Evolutionary conservation across 1,140 invertebrate species (phyloP).

Genomic region (Trachymyrmex cornetzi): DNA sequence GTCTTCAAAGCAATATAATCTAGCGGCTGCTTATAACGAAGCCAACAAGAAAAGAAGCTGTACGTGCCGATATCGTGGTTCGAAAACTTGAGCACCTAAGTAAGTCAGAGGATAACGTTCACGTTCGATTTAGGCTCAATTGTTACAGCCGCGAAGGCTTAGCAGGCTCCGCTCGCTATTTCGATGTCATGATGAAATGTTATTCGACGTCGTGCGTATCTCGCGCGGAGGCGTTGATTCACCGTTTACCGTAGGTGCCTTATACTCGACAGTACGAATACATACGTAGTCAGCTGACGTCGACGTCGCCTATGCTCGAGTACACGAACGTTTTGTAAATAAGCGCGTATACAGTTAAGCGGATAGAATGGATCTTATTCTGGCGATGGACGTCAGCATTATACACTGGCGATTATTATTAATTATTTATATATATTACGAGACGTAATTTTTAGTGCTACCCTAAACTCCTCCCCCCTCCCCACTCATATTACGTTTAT

Average conservation of each 20-base stretch:
- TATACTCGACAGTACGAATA: constrained; percentile 48
- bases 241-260: constrained; percentile 66
- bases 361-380: constrained; percentile 39
- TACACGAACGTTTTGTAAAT: constrained; percentile 70
- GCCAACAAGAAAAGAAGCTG: background rate
- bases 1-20: background rate
- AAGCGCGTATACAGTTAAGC: constrained; percentile 41
- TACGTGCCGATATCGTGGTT: background rate
- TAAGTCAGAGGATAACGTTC: background rate
- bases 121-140: constrained; percentile 36
- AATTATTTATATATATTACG: constrained; percentile 70
- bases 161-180: constrained; percentile 5
- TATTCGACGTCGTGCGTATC: constrained; percentile 11
- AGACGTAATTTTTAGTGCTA: constrained; percentile 32
- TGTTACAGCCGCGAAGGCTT: background rate
- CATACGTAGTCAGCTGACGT: constrained; percentile 62
- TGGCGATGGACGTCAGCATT: constrained; percentile 45
- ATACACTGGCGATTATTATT: constrained; percentile 58
- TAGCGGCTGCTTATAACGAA: background rate
- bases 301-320: constrained; percentile 6
- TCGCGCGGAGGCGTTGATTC: constrained; percentile 55
- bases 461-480: background rate
- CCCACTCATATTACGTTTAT: constrained; percentile 3
- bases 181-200: constrained; percentile 26
- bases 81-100: background rate